Evolutionary conservation across 2,888 invertebrate genomes (phyloP), one percentile per base, ranked within the genome.

Genomic region (Hypomecis punctinalis): DNA sequence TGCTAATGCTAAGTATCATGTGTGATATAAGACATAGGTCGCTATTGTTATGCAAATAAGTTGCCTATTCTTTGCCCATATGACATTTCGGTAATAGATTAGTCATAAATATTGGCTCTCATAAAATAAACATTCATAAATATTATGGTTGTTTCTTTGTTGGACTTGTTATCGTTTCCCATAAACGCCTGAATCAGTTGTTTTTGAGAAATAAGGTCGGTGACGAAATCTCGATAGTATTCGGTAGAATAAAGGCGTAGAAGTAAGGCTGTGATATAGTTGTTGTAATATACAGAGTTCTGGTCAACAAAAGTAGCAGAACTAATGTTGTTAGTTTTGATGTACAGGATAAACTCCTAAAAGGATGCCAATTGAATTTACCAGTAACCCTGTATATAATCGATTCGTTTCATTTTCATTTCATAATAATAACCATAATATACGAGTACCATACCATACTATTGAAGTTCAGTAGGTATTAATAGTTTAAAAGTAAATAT

Each of bases 71-170:
- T 57, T 61, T 54, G 47, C 57, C 40, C 35, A 54, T 36, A 40
- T 61, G 66, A 61, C 66, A 66, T 66, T 66, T 65, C 11, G 43
- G 33, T 61, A 45, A 66, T 66, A 66, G 61, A 66, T 61, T 57
- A 61, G 45, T 39, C 45, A 57, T 61, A 61, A 61, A 66, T 66
- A 61, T 49, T 48, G 33, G 23, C 9, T 39, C 43, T 56, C 52
- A 43, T 56, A 61, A 56, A 52, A 65, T 56, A 8, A 47, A 36
- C 7, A 51, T 60, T 49, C 49, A 59, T 52, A 60, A 64, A 55
- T 59, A 53, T 43, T 48, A 7, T 33, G 43, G 23, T 47, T 58
- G 35, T 46, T 46, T 47, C 40, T 56, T 64, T 64, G 60, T 55
- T 51, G n/a, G 35, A 23, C 42, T 51, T 46, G 59, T 63, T 53